These are phyloP conservation scores for Thyatira batis DNA, from an alignment of 2,888 invertebrate genomes.

Conservation along the genomic window DNA sequence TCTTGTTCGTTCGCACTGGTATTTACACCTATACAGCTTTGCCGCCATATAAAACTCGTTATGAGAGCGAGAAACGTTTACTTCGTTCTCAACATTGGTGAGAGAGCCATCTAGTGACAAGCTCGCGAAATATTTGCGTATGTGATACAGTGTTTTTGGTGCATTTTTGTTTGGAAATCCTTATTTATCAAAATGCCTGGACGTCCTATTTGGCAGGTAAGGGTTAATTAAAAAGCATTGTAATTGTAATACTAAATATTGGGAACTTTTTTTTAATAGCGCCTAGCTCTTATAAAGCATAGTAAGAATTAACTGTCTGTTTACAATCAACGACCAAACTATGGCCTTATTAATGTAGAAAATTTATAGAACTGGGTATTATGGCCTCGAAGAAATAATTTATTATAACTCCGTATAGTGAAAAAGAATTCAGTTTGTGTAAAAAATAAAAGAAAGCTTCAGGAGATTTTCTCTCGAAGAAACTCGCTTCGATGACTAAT, in stretches of 20 bases:
- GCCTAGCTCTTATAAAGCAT: too few relatives aligned
- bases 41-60: slow-evolving; percentile 79
- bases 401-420: too few relatives aligned
- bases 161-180: slow-evolving; percentile 52
- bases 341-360: too few relatives aligned
- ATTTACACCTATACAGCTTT: slow-evolving; percentile 68
- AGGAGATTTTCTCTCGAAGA: neutral
- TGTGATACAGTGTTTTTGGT: slow-evolving; percentile 51
- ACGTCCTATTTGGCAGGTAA: slow-evolving; percentile 90
- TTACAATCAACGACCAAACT: too few relatives aligned
- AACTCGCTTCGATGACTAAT: slow-evolving; percentile 28
- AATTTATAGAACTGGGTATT: too few relatives aligned
- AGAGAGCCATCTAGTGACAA: slow-evolving; percentile 79
- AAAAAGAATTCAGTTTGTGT: too few relatives aligned
- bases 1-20: slow-evolving; percentile 71
- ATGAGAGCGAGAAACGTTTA: slow-evolving; percentile 75
- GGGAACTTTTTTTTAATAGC: too few relatives aligned
- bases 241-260: neutral
- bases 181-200: slow-evolving; percentile 84
- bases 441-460: neutral
- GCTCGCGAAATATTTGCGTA: slow-evolving; percentile 56
- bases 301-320: too few relatives aligned
- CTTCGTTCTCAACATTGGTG: slow-evolving; percentile 76
- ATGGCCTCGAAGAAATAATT: too few relatives aligned
- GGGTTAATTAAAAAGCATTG: slow-evolving; percentile 8